Conservation (phyloP, 2,888 invertebrate species). For the Ichneumoninae sp. region DNA sequence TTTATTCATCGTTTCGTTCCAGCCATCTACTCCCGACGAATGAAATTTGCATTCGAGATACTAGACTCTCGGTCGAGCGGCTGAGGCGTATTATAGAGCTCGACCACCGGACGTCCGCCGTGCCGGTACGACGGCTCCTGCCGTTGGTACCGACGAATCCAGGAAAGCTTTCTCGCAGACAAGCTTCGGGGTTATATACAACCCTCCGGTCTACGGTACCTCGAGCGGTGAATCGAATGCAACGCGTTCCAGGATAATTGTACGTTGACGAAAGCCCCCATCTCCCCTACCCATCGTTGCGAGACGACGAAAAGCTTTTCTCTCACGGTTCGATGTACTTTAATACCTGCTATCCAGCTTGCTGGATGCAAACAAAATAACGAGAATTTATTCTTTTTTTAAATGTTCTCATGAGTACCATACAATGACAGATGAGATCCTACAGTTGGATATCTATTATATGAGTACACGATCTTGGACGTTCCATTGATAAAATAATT, state of each 20-base stretch:
- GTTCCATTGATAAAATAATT: too few species aligned
- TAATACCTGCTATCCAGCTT: too few species aligned
- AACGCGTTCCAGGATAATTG: constrained; percentile 54
- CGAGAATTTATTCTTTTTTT: background rate
- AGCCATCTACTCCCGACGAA: constrained; percentile 67
- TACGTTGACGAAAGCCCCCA: constrained; percentile 46
- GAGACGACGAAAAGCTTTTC: constrained; percentile 40
- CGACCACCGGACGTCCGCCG: constrained; percentile 59
- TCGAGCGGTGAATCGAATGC: constrained; percentile 27
- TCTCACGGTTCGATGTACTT: constrained; percentile 11
- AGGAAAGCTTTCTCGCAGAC: constrained; percentile 65
- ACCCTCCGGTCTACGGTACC: constrained; percentile 39
- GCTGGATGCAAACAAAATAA: background rate
- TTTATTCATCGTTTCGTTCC: constrained; percentile 72
- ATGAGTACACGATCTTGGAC: background rate
- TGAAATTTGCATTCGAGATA: constrained; percentile 71
- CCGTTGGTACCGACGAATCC: constrained; percentile 48
- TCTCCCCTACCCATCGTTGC: background rate
- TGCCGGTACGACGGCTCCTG: constrained; percentile 34
- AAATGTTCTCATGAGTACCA: background rate
- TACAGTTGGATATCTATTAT: background rate
- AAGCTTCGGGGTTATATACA: constrained; percentile 62
- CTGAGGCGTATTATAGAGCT: constrained; percentile 58
- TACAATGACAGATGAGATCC: background rate
- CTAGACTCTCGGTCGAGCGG: constrained; percentile 54